These are phyloP conservation scores for Caenorhabditis brenneri DNA, from an alignment of 1,140 invertebrate genomes.

Conservation along the genomic window DNA sequence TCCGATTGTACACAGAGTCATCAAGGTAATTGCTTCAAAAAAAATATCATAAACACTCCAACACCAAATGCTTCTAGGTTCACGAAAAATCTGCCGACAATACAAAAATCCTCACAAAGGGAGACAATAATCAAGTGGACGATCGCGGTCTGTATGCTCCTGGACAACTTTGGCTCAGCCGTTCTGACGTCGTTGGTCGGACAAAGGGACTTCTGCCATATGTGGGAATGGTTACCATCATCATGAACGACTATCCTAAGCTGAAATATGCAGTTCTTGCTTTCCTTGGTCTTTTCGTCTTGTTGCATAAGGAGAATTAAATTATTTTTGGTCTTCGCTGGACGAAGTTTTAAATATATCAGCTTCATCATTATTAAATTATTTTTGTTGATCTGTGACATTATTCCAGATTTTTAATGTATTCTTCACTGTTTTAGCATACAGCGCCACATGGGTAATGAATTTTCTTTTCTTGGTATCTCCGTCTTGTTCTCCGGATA, in stretches of 20 bases:
- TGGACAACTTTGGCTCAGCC: slow-evolving; percentile 93
- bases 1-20: slow-evolving; percentile 96
- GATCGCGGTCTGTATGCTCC: slow-evolving; percentile 98
- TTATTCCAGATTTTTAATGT: neutral
- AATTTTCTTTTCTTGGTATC: neutral
- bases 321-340: neutral
- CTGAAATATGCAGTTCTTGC: slow-evolving; percentile 92
- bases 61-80: slow-evolving; percentile 72
- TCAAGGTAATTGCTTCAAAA: slow-evolving; percentile 76
- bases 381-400: neutral
- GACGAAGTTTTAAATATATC: neutral
- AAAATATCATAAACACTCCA: too few relatives aligned
- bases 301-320: slow-evolving; percentile 83
- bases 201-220: slow-evolving; percentile 94
- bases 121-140: slow-evolving; percentile 98
- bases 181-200: slow-evolving; percentile 95
- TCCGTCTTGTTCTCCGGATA: too few relatives aligned
- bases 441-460: neutral
- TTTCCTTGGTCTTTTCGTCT: slow-evolving; percentile 86
- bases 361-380: neutral
- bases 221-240: slow-evolving; percentile 96
- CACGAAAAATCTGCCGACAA: slow-evolving; percentile 96
- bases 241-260: slow-evolving; percentile 99
- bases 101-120: slow-evolving; percentile 97
- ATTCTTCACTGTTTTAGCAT: neutral